Percentiles rank a stretch among this genome's conserved stretches.
Conservation (phyloP, 2,797 vertebrate genomes). For the Danio choprae region DNA sequence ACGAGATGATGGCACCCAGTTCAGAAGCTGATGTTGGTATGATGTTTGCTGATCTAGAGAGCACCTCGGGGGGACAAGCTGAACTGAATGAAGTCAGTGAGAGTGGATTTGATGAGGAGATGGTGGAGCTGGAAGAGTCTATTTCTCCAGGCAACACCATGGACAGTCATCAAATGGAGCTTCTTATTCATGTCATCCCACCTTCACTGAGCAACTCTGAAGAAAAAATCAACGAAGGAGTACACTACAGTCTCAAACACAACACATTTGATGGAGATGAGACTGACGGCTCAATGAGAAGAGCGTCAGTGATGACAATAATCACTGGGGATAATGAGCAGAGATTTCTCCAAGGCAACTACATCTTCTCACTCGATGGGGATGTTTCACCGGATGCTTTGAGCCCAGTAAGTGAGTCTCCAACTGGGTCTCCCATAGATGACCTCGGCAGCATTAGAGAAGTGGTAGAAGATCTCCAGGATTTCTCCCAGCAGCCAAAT, state of each 20-base stretch:
- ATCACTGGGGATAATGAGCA: conserved; percentile 66
- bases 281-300: conserved; percentile 56
- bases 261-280: conserved; percentile 38
- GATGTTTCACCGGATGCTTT: conserved; percentile 49
- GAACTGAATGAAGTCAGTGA: conserved; percentile 69
- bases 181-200: conserved; percentile 66
- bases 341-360: conserved; percentile 69
- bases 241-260: conserved; percentile 19
- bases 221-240: conserved; percentile 63
- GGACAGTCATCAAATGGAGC: conserved; percentile 47
- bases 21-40: conserved; percentile 12
- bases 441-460: conserved; percentile 56
- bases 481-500: conserved; percentile 10
- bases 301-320: conserved; percentile 67
- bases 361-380: conserved; percentile 42
- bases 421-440: conserved; percentile 57
- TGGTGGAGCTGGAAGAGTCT: conserved; percentile 59
- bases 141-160: conserved; percentile 43
- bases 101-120: conserved; percentile 73
- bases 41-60: conserved; percentile 35
- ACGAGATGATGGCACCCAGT: conserved; percentile 26
- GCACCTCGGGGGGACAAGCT: conserved; percentile 45
- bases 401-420: conserved; percentile 54
- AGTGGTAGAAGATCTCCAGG: conserved; percentile 40
- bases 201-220: conserved; percentile 67